phyloP scores from a whole-genome alignment of 1,140 invertebrate genomes.

The Coboldia fuscipes region DNA sequence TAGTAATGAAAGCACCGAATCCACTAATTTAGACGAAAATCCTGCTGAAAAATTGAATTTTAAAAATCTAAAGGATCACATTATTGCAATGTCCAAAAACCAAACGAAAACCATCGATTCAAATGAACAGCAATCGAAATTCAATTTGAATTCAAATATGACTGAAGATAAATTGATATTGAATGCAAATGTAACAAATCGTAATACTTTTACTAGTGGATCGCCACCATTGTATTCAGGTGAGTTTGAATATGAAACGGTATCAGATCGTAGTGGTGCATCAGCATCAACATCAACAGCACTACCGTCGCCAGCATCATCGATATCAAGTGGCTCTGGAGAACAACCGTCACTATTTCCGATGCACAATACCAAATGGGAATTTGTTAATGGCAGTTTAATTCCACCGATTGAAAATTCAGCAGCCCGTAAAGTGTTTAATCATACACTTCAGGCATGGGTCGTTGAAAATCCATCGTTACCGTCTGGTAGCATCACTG shows the following conservation, averaged over 20 bases:
- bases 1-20: not conserved
- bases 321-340: slow-evolving; percentile 1
- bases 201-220: not conserved
- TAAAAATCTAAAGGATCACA: slow-evolving; percentile 17
- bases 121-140: not conserved
- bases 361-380: slow-evolving; percentile 18
- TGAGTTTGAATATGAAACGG: slow-evolving; percentile 2
- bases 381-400: slow-evolving; percentile 15
- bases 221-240: slow-evolving; percentile 2
- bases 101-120: not conserved
- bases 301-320: slow-evolving; percentile 4
- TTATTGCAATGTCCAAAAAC: slow-evolving; percentile 11
- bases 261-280: slow-evolving; percentile 1
- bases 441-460: slow-evolving; percentile 19
- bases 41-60: slow-evolving; percentile 12
- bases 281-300: slow-evolving; percentile 3
- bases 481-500: slow-evolving; percentile 12
- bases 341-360: slow-evolving; percentile 14
- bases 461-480: slow-evolving; percentile 15
- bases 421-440: slow-evolving; percentile 15
- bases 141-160: not conserved
- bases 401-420: slow-evolving; percentile 8
- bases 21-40: too few relatives aligned
- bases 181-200: not conserved
- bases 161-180: not conserved